Base-by-base conservation (phyloP, 2,797 vertebrate genomes). In the Spinibarbus caldwelli region DNA sequence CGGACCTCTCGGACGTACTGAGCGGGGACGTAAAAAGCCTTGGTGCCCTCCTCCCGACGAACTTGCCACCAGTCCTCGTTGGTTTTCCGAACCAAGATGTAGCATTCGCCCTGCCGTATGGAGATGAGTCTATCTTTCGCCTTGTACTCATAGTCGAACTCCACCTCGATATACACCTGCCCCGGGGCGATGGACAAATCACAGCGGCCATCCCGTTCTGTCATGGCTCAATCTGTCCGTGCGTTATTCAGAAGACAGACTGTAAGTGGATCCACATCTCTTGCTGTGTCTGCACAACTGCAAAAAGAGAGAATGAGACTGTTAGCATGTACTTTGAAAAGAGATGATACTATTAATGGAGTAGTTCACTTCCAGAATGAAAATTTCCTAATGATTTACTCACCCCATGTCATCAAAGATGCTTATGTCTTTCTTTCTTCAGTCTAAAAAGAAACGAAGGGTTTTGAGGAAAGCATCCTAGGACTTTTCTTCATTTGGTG, bases 41-140 rank as follows among this genome's bases (percentile, higher is more conserved):
- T 98, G 0, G 95, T 93, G 85, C 93, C 96, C 84, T 97, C 97
- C 0, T 99, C 97, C 88, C 92, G 95, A 87, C 93, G 96, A 88
- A 99, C 98, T 91, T 99, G 98, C 98, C 98, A 99, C 98, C 98
- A 99, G 84, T 99, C 98, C 85, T 97, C 96, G 0, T 99, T 99
- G 88, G 98, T 99, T 94, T 99, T 99, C 93, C 96, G 97, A 90
- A 99, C 95, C 68, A 99, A 93, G 88, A 97, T 91, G 89, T 99
- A 99, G 82, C 95, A 96, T 87, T 99, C 98, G 0, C 98, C 98
- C 93, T 98, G 97, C 57, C 94, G 96, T 86, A 99, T 99, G 83
- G 94, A 94, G 90, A 99, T 95, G 89, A 94, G 96, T 93, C 96
- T 97, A 92, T 97, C 97, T 93, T 98, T 99, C 82, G 96, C 96